phyloP scores from a whole-genome alignment of 1,140 invertebrate genomes.

The Listronotus oregonensis region DNA sequence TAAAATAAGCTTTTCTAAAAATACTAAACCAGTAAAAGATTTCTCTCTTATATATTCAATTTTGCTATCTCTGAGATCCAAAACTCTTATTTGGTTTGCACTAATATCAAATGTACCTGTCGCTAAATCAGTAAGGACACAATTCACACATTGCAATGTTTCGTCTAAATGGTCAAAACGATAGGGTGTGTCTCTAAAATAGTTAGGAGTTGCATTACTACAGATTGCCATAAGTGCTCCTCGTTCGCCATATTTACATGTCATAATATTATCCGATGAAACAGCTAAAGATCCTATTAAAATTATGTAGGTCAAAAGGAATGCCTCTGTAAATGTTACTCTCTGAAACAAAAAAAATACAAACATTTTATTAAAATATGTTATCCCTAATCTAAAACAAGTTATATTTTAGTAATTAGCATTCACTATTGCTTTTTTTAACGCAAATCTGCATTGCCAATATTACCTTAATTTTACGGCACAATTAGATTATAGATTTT shows the following conservation, averaged over 20 bases:
- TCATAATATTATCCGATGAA: constrained; percentile 16
- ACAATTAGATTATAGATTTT: no score
- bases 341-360: constrained; percentile 9
- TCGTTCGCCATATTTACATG: constrained; percentile 50
- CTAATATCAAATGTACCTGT: constrained; percentile 48
- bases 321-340: no score
- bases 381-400: no score
- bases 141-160: constrained; percentile 49
- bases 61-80: constrained; percentile 43
- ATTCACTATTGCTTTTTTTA: no score
- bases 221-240: constrained; percentile 53
- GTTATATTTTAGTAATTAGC: no score
- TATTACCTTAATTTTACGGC: no score
- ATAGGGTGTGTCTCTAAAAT: constrained; percentile 48
- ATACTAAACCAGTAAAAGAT: constrained; percentile 50
- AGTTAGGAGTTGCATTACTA: constrained; percentile 45
- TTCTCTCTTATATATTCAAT: constrained; percentile 40
- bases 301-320: background rate
- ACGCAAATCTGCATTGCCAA: no score
- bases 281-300: background rate
- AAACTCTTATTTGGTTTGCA: constrained; percentile 48
- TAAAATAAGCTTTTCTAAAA: constrained; percentile 44
- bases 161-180: constrained; percentile 53
- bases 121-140: constrained; percentile 42
- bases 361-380: no score